A percentile compares a stretch with the other conserved stretches of the same genome.
Conservation (phyloP, 1,140 invertebrate genomes). For the Diprion similis region DNA sequence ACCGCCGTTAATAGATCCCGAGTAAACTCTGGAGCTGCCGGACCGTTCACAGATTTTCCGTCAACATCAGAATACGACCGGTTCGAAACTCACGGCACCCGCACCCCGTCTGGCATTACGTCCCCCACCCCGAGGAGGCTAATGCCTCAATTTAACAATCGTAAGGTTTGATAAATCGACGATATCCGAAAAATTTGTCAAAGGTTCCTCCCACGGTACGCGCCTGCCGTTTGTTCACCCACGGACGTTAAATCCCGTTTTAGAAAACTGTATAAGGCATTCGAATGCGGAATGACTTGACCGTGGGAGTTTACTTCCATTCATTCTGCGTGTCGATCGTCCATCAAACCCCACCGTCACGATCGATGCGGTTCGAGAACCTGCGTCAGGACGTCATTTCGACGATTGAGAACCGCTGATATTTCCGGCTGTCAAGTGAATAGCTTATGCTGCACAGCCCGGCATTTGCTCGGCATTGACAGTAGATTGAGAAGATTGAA, state of each 20-base stretch:
- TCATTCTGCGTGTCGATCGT: not conserved
- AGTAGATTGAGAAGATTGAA: slow-evolving; percentile 44
- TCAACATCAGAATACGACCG: slow-evolving; percentile 53
- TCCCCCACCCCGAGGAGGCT: slow-evolving; percentile 22
- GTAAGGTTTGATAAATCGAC: slow-evolving; percentile 47
- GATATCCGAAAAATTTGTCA: slow-evolving; percentile 55
- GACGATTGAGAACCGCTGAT: slow-evolving; percentile 7
- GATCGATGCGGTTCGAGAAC: not conserved
- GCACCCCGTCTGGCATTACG: slow-evolving; percentile 15
- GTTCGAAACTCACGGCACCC: slow-evolving; percentile 47
- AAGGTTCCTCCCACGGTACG: slow-evolving; percentile 9
- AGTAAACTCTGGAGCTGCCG: slow-evolving; percentile 32
- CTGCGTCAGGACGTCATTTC: not conserved
- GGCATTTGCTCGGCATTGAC: slow-evolving; percentile 38
- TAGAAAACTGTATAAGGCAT: not conserved
- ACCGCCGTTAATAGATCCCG: slow-evolving; percentile 51
- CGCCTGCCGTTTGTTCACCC: too few relatives aligned
- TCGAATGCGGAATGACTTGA: not conserved
- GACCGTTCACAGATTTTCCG: slow-evolving; percentile 56
- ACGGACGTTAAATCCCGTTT: not conserved
- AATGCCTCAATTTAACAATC: slow-evolving; percentile 45
- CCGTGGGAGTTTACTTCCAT: not conserved
- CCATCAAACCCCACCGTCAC: not conserved
- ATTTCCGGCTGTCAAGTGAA: slow-evolving; percentile 35
- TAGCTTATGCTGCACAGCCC: slow-evolving; percentile 25